A percentile compares a stretch with the other conserved stretches of the same genome.
phyloP scores from a whole-genome alignment of 37 sponge, comb jelly and placozoan species.

The Halichondria panicea region DNA sequence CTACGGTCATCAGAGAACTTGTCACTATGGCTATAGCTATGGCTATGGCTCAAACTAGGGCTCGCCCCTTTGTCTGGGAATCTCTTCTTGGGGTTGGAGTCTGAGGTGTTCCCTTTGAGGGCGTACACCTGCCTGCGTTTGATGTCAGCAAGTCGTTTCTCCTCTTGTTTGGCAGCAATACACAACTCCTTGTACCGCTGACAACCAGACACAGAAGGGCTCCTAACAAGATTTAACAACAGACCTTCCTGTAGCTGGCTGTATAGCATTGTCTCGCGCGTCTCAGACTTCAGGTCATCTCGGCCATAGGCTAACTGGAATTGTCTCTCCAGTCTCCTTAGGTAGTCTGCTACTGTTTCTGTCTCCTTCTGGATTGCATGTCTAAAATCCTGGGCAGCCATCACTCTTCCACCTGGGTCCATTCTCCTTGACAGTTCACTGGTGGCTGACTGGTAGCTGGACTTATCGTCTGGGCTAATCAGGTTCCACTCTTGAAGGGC shows the following conservation, averaged over 20 bases:
- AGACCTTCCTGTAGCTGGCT: constrained; percentile 6
- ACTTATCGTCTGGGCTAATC: not conserved
- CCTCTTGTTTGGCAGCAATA: constrained; percentile 1
- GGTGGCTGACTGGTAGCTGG: not conserved
- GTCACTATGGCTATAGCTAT: too few relatives aligned
- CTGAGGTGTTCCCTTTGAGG: too few relatives aligned
- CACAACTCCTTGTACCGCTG: not conserved
- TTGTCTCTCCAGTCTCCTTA: constrained; percentile 7
- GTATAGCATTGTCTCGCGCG: too few relatives aligned
- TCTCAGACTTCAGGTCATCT: too few relatives aligned
- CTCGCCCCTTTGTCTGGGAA: too few relatives aligned
- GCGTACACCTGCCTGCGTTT: not conserved
- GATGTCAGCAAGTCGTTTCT: not conserved
- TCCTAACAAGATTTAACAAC: not conserved
- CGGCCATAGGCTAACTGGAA: constrained; percentile 48
- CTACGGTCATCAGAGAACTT: too few relatives aligned
- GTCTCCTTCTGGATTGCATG: constrained; percentile 23
- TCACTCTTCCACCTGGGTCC: constrained; percentile 18
- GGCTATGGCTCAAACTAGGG: too few relatives aligned
- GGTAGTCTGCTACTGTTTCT: constrained; percentile 34
- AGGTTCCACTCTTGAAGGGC: constrained; percentile 67
- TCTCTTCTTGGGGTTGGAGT: too few relatives aligned
- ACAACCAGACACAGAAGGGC: not conserved
- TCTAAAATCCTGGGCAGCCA: constrained; percentile 54
- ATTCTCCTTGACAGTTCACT: constrained; percentile 16